phyloP scores from a whole-genome alignment of 2,113 vertebrate species.

The Larimichthys crocea region DNA sequence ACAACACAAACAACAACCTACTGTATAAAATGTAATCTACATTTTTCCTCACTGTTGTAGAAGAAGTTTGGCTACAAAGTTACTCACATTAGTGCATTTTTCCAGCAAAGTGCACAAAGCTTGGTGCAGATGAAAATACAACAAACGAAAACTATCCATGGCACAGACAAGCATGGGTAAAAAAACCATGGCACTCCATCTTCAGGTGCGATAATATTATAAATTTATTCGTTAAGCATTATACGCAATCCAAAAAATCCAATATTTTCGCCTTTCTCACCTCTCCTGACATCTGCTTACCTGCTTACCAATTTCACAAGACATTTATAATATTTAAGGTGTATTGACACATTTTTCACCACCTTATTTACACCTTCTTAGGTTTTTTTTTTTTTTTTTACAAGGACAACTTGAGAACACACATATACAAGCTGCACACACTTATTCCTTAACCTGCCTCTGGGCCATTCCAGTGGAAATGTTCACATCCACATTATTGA shows the following conservation, averaged over 20 bases:
- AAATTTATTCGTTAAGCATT: too few species aligned
- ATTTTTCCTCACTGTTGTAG: background rate
- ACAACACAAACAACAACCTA: background rate
- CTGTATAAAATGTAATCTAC: background rate
- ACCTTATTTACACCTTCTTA: background rate
- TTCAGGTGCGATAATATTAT: too few species aligned
- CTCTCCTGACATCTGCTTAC: too few species aligned
- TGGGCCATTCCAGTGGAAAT: slow-evolving; percentile 42
- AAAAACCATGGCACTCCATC: too few species aligned
- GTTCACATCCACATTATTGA: slow-evolving; percentile 73
- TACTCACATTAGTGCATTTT: background rate
- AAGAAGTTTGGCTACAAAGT: background rate
- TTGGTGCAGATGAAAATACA: too few species aligned
- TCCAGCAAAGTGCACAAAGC: background rate
- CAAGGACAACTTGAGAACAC: background rate
- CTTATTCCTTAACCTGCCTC: slow-evolving; percentile 26
- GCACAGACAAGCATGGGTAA: too few species aligned
- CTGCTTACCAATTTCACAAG: too few species aligned
- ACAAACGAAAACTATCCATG: too few species aligned
- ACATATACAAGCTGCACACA: background rate
- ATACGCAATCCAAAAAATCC: too few species aligned
- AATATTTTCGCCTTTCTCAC: too few species aligned
- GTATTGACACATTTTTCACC: too few species aligned
- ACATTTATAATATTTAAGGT: too few species aligned
- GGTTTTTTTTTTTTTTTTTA: background rate